A percentile compares a stretch with the other conserved stretches of the same genome.
Evolutionary conservation across 2,797 vertebrate genomes (phyloP).

Genomic region (Agapornis canus): DNA sequence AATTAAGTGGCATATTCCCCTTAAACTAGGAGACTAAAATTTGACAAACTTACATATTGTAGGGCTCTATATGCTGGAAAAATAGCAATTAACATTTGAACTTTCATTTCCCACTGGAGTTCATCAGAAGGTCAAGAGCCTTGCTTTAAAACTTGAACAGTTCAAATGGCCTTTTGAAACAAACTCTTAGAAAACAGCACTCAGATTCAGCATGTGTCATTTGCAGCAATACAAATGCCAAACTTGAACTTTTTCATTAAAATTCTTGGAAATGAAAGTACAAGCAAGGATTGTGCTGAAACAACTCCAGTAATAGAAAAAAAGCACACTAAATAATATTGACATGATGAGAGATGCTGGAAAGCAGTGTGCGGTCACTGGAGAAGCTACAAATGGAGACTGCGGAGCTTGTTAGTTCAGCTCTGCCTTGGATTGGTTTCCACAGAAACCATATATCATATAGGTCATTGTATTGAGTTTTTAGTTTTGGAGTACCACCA

Average conservation of each 20-base stretch:
- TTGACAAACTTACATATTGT: not conserved
- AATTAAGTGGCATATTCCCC: not conserved
- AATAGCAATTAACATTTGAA: not conserved
- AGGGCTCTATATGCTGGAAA: not conserved
- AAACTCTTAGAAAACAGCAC: not conserved
- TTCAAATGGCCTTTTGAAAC: not conserved
- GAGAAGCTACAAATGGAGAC: not conserved
- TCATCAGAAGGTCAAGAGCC: constrained; percentile 11
- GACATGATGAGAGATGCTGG: not conserved
- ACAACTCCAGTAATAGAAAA: not conserved
- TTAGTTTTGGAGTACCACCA: not conserved
- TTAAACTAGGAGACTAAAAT: not conserved
- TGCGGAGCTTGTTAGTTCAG: not conserved
- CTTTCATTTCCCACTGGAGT: not conserved
- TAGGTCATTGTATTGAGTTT: not conserved
- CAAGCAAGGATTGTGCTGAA: not conserved
- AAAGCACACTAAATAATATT: not conserved
- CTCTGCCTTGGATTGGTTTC: not conserved
- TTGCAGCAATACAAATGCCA: constrained; percentile 7
- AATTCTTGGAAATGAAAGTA: constrained; percentile 27
- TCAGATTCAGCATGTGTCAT: not conserved
- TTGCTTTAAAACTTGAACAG: not conserved
- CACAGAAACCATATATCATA: not conserved
- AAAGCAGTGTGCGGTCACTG: not conserved
- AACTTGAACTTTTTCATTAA: not conserved